A percentile compares a stretch with the other conserved stretches of the same genome.
phyloP scores from a whole-genome alignment of 2,888 invertebrate species.

The Ctenicera cuprea region DNA sequence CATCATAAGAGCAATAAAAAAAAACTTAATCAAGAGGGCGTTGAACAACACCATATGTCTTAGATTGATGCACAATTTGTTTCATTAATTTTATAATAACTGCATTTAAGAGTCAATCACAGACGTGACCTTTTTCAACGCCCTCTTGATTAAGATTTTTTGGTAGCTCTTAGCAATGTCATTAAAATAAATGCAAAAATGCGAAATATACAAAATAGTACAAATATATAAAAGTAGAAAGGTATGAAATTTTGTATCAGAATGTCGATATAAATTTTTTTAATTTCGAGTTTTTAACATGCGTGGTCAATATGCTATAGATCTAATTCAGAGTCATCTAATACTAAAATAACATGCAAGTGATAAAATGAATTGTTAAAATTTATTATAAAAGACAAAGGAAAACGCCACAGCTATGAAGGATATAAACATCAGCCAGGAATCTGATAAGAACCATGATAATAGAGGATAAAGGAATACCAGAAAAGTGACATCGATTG shows the following conservation, averaged over 20 bases:
- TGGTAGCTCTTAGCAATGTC: not conserved
- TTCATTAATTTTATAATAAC: too few relatives aligned
- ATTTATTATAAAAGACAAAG: constrained; percentile 45
- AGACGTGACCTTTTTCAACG: too few relatives aligned
- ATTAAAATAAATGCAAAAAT: not conserved
- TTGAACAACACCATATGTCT: too few relatives aligned
- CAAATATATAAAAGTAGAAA: constrained; percentile 16
- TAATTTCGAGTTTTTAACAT: not conserved
- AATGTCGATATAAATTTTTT: not conserved
- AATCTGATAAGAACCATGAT: constrained; percentile 60
- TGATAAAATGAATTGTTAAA: constrained; percentile 32
- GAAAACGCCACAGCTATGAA: constrained; percentile 56
- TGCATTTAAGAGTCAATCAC: too few relatives aligned
- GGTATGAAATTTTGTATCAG: not conserved
- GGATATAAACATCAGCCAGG: constrained; percentile 55
- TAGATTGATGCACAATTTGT: too few relatives aligned
- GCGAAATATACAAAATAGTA: not conserved
- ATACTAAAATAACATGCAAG: constrained; percentile 38
- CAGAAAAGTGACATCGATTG: constrained; percentile 58
- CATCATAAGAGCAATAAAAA: too few relatives aligned
- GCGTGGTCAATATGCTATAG: not conserved
- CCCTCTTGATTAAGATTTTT: too few relatives aligned
- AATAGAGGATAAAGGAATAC: constrained; percentile 61
- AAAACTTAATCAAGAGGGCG: too few relatives aligned
- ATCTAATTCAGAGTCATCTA: not conserved